Evolutionary conservation across 64 coral and sea anemone species (phyloP).

Genomic region (Dendronephthya gigantea): DNA sequence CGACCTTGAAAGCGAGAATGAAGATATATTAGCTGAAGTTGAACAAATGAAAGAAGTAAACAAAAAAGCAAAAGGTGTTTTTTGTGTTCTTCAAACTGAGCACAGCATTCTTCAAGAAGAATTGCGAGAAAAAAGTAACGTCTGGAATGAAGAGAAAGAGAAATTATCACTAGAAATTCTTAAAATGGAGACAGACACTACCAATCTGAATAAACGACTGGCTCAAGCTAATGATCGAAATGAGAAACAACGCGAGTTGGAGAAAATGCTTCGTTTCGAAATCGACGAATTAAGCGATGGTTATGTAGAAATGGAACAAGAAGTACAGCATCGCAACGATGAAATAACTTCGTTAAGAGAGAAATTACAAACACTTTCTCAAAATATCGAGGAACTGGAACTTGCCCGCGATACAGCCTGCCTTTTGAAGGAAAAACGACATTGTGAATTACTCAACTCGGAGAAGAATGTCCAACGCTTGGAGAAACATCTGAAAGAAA

Average conservation of each 20-base stretch:
- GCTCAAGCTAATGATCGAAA: not conserved
- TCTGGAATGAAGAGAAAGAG: not conserved
- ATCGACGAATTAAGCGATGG: slow-evolving; percentile 6
- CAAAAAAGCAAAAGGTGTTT: not conserved
- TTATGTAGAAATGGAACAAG: not conserved
- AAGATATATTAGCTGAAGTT: not conserved
- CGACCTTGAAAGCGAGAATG: not conserved
- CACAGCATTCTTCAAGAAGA: not conserved
- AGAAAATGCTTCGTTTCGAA: slow-evolving; percentile 7
- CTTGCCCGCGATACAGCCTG: not conserved
- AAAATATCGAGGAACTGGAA: slow-evolving; percentile 2
- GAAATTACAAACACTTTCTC: not conserved
- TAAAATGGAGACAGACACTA: not conserved
- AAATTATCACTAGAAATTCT: not conserved
- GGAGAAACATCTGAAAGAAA: slow-evolving; percentile 13
- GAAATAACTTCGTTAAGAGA: not conserved
- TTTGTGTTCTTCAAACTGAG: not conserved
- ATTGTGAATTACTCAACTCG: not conserved
- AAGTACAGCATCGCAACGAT: not conserved
- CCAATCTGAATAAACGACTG: not conserved
- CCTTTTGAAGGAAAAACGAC: not conserved
- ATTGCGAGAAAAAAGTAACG: not conserved
- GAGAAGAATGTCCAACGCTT: not conserved
- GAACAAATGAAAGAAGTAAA: not conserved
- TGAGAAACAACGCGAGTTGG: not conserved